These are phyloP conservation scores for Athene cunicularia DNA, from an alignment of 2,113 vertebrate genomes.

Conservation along the genomic window DNA sequence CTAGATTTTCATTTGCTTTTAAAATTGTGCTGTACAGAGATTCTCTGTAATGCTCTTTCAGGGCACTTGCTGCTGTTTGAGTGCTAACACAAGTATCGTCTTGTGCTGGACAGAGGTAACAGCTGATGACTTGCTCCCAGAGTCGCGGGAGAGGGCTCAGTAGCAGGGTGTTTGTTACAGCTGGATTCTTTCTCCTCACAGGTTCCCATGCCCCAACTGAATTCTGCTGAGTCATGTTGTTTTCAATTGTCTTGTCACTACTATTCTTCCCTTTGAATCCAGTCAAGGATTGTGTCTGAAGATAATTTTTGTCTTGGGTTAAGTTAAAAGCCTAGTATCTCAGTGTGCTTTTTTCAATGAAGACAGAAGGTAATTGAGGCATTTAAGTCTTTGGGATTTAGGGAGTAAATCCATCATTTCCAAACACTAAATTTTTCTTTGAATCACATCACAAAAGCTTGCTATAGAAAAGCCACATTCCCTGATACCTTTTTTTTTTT, in stretches of 20 bases:
- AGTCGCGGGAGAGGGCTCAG: rapidly evolving
- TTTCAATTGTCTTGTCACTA: background rate
- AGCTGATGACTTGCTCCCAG: no score
- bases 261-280: background rate
- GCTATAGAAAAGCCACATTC: background rate
- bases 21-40: background rate
- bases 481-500: background rate
- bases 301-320: background rate
- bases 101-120: no score
- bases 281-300: background rate
- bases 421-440: background rate
- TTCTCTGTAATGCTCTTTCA: no score
- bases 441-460: background rate
- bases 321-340: background rate
- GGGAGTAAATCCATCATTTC: background rate
- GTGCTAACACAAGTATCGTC: rapidly evolving
- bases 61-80: no score
- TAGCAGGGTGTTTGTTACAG: no score
- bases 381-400: background rate
- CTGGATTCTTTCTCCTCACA: background rate
- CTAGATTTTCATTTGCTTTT: background rate
- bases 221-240: background rate
- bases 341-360: background rate
- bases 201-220: background rate
- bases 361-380: background rate